Evolutionary conservation across 2,113 vertebrate genomes (phyloP).

Genomic region (Raja brachyura): DNA sequence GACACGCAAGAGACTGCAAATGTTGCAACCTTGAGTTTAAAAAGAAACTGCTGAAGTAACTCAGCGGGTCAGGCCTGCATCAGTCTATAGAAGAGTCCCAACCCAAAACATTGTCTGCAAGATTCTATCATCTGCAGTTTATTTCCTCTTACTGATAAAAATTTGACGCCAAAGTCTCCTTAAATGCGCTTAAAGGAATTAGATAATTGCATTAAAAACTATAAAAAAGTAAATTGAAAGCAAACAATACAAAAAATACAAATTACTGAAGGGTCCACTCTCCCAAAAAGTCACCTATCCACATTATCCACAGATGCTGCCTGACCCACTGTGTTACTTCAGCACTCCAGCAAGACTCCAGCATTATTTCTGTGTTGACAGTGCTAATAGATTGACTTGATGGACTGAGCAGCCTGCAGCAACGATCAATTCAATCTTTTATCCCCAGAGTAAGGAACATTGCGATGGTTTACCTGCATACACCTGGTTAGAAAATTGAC

Average conservation of each 20-base stretch:
- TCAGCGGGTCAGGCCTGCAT: too few relatives aligned
- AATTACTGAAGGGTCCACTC: too few relatives aligned
- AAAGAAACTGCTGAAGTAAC: too few relatives aligned
- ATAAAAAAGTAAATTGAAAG: not conserved
- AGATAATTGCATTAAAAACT: not conserved
- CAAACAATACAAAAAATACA: not conserved
- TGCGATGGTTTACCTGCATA: slow-evolving; percentile 57
- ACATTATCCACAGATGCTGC: too few relatives aligned
- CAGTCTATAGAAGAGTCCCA: too few relatives aligned
- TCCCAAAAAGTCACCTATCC: too few relatives aligned
- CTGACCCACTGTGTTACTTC: too few relatives aligned
- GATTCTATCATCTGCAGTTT: too few relatives aligned
- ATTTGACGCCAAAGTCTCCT: not conserved
- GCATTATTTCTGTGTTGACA: not conserved
- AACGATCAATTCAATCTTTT: not conserved
- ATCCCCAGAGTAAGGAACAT: not conserved
- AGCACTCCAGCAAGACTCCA: too few relatives aligned
- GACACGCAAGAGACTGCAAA: too few relatives aligned
- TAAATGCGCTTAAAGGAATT: not conserved
- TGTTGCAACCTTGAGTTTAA: too few relatives aligned
- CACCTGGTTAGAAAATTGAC: slow-evolving; percentile 48
- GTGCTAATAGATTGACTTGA: not conserved
- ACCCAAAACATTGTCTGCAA: too few relatives aligned
- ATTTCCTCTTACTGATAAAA: not conserved
- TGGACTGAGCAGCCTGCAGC: not conserved